phyloP scores from a whole-genome alignment of 2,888 invertebrate genomes.

The Drosophila koepferae region DNA sequence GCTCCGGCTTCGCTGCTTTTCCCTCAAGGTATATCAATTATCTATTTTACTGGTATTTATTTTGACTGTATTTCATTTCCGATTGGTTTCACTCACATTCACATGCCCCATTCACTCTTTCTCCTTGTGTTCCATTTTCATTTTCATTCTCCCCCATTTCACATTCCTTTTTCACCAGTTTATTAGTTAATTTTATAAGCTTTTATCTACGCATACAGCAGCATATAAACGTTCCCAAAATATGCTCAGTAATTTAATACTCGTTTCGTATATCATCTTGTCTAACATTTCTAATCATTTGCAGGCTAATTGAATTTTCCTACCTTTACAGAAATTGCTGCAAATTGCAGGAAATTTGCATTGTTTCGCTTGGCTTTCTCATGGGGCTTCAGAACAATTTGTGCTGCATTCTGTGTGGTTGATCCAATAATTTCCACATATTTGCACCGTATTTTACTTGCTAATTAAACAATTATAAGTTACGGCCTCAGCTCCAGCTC shows the following conservation, averaged over 20 bases:
- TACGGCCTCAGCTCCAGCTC: constrained; percentile 33
- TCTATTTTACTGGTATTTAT: no score
- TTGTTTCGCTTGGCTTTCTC: not conserved
- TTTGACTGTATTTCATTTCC: no score
- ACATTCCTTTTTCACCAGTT: not conserved
- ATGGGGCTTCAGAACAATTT: constrained; percentile 18
- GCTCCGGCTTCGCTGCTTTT: no score
- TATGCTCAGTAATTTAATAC: not conserved
- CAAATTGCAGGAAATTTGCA: constrained; percentile 10
- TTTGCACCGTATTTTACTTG: constrained; percentile 71
- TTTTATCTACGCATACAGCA: not conserved
- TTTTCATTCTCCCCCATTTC: not conserved
- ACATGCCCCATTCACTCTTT: not conserved
- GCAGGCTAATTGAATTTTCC: not conserved
- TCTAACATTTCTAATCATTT: not conserved
- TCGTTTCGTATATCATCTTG: not conserved
- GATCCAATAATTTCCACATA: constrained; percentile 70
- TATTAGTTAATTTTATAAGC: no score
- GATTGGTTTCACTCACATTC: no score
- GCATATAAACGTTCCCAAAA: not conserved
- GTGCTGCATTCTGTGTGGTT: constrained; percentile 3
- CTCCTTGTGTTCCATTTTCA: not conserved
- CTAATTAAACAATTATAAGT: constrained; percentile 79
- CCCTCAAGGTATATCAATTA: not conserved
- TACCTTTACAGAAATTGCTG: not conserved